A percentile compares a stretch with the other conserved stretches of the same genome.
phyloP scores from a whole-genome alignment of 2,888 invertebrate genomes.

The Caenorhabditis sp. region DNA sequence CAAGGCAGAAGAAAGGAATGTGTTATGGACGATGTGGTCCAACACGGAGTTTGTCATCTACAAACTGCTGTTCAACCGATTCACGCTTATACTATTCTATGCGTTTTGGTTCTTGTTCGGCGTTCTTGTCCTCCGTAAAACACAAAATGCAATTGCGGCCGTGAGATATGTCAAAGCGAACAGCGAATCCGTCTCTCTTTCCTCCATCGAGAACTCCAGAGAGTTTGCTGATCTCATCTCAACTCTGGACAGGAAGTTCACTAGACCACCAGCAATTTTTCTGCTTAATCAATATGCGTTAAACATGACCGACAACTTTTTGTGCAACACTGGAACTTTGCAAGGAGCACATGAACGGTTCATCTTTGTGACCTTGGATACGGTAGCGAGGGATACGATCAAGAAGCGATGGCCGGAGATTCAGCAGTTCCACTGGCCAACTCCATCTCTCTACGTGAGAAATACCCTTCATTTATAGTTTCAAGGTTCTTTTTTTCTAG shows the following conservation, averaged over 20 bases:
- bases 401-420: constrained; percentile 78
- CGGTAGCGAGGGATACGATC: constrained; percentile 76
- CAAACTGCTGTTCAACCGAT: constrained; percentile 47
- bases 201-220: constrained; percentile 77
- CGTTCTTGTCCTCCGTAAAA: constrained; percentile 80
- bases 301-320: constrained; percentile 83
- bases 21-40: constrained; percentile 25
- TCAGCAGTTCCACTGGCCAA: constrained; percentile 82
- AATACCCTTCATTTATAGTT: background rate
- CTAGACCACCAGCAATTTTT: constrained; percentile 79
- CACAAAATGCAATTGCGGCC: constrained; percentile 79
- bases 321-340: constrained; percentile 79
- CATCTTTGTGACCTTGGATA: constrained; percentile 82
- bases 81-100: constrained; percentile 64
- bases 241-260: constrained; percentile 70
- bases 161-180: constrained; percentile 80
- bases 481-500: constrained; percentile 66
- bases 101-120: constrained; percentile 75
- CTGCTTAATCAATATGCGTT: constrained; percentile 82
- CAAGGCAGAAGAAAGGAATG: constrained; percentile 1
- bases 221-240: constrained; percentile 74
- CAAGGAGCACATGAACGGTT: constrained; percentile 73
- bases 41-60: constrained; percentile 22
- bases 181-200: constrained; percentile 74
- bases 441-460: constrained; percentile 81